A percentile compares a stretch with the other conserved stretches of the same genome.
phyloP scores from a whole-genome alignment of 1,140 invertebrate species.

The Nylanderia fulva region DNA sequence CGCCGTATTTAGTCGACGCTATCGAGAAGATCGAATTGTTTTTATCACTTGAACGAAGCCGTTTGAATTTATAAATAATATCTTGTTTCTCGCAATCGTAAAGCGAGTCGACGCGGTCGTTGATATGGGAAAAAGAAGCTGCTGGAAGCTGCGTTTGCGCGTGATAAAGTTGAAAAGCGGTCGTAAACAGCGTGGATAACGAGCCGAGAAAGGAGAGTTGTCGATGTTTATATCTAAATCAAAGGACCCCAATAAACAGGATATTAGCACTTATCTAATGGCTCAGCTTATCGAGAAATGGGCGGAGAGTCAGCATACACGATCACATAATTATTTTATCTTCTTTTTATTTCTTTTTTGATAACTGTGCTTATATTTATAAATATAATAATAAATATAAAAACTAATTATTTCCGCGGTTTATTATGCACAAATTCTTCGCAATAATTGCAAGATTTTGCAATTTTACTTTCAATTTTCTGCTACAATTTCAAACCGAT shows the following conservation, averaged over 20 bases:
- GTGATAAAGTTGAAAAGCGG: conserved; percentile 59
- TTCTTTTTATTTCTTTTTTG: not conserved
- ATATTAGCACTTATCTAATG: conserved; percentile 67
- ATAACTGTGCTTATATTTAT: not conserved
- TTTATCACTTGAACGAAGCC: conserved; percentile 4
- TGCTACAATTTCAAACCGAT: not conserved
- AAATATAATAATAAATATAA: too few relatives aligned
- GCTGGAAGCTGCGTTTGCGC: conserved; percentile 30
- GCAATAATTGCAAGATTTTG: not conserved
- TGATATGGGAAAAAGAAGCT: conserved; percentile 42
- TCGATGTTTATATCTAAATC: conserved; percentile 52
- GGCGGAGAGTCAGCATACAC: not conserved
- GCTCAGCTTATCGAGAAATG: conserved; percentile 38
- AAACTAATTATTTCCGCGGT: too few relatives aligned
- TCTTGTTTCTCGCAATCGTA: conserved; percentile 11
- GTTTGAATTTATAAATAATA: conserved; percentile 49
- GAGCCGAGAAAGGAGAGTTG: conserved; percentile 23
- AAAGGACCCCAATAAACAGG: conserved; percentile 69
- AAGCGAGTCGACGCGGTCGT: not conserved
- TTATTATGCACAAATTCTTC: not conserved
- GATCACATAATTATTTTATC: not conserved
- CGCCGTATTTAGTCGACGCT: not conserved
- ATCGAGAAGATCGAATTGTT: conserved; percentile 57
- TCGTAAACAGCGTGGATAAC: conserved; percentile 57
- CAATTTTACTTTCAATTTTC: conserved; percentile 18